These are phyloP conservation scores for Puntigrus tetrazona DNA, from an alignment of 2,113 vertebrate genomes.

Conservation along the genomic window DNA sequence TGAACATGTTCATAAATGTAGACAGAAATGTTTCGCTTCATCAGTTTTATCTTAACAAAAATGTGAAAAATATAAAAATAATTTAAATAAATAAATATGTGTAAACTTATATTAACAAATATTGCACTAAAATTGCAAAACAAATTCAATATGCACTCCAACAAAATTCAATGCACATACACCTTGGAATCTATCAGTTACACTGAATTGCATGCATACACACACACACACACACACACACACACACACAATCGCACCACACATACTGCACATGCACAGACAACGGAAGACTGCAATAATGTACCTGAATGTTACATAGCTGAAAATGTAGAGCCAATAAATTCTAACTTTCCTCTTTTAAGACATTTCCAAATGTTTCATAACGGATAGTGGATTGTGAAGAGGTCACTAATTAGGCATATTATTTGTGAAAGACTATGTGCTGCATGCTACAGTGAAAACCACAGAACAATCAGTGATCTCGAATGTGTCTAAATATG, in stretches of 20 bases:
- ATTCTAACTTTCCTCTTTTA: not conserved
- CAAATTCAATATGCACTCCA: not conserved
- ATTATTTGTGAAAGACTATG: conserved; percentile 18
- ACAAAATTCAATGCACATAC: not conserved
- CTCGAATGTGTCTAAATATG: conserved; percentile 52
- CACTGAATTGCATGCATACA: not conserved
- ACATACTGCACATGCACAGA: not conserved
- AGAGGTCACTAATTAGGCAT: not conserved
- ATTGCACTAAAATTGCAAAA: conserved; percentile 34
- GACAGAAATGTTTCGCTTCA: not conserved
- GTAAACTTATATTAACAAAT: conserved; percentile 49
- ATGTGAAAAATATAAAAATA: conserved; percentile 62
- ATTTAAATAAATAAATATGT: conserved; percentile 53
- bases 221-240: not conserved
- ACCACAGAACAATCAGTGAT: not conserved
- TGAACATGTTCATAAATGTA: conserved; percentile 1
- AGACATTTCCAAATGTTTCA: not conserved
- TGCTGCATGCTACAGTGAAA: conserved; percentile 30
- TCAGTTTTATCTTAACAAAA: conserved; percentile 58
- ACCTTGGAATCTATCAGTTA: not conserved
- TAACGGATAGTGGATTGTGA: not conserved
- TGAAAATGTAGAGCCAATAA: conserved; percentile 36
- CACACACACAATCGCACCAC: not conserved
- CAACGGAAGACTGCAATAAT: conserved; percentile 5
- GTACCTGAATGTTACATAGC: conserved; percentile 19